phyloP scores from a whole-genome alignment of 92 coral and sea anemone genomes.

The Parazoanthus atlanticus region DNA sequence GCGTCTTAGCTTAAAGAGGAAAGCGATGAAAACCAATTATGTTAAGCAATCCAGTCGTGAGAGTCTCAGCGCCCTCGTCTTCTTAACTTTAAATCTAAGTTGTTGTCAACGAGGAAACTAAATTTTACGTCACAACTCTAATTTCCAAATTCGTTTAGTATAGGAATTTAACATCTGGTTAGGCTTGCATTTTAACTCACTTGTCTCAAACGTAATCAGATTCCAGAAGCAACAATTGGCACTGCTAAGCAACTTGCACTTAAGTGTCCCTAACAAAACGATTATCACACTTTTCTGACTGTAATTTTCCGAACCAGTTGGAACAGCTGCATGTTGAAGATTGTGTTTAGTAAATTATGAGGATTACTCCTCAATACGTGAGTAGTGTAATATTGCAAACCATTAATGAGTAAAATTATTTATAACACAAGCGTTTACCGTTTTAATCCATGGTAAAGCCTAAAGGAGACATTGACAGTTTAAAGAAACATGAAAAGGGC shows the following conservation, averaged over 20 bases:
- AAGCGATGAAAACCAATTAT: background rate
- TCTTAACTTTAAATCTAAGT: background rate
- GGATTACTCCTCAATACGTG: no score
- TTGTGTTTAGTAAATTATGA: no score
- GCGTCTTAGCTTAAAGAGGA: background rate
- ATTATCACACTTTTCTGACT: background rate
- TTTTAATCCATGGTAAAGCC: background rate
- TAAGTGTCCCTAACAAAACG: background rate
- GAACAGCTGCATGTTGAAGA: background rate
- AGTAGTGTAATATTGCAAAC: background rate
- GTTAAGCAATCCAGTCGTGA: background rate
- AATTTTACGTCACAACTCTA: background rate
- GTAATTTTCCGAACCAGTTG: background rate
- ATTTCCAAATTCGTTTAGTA: background rate
- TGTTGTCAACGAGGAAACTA: background rate
- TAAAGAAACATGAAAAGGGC: no score
- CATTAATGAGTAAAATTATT: background rate
- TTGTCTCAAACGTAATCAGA: constrained; percentile 23
- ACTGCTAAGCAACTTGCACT: constrained; percentile 28
- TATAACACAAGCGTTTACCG: background rate
- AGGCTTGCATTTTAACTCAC: background rate
- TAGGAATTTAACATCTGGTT: constrained; percentile 32
- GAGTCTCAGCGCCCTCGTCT: background rate
- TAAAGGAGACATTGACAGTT: background rate
- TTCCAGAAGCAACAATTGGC: background rate